Percentiles rank a stretch among this genome's conserved stretches.
Evolutionary conservation across 2,113 vertebrate species (phyloP).

Genomic region (Smithornis capensis): DNA sequence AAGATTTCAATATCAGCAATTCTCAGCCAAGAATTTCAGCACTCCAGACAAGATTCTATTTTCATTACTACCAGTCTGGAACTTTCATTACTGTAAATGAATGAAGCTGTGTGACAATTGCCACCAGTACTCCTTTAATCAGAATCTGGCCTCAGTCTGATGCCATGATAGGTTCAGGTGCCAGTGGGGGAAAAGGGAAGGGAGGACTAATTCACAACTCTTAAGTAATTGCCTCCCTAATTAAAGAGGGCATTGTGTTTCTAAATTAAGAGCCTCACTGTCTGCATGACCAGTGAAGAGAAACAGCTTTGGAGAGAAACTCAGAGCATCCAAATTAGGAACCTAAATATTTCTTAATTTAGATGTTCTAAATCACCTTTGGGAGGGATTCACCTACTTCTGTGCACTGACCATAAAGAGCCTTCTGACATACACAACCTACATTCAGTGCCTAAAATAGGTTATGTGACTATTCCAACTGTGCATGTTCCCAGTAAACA

Average conservation of each 20-base stretch:
- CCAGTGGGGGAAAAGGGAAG: neutral
- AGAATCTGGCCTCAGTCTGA: neutral
- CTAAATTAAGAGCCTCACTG: neutral
- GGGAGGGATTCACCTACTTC: neutral
- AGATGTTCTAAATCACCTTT: neutral
- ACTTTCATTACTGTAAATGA: neutral
- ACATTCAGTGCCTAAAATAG: neutral
- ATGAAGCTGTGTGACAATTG: neutral
- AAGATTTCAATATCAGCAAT: neutral
- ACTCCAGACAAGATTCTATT: neutral
- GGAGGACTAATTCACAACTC: neutral
- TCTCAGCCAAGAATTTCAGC: neutral
- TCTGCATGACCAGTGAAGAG: neutral
- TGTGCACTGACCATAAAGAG: neutral
- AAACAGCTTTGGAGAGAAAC: neutral
- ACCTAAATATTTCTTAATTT: slow-evolving; percentile 5
- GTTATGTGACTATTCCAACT: neutral
- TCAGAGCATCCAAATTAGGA: neutral
- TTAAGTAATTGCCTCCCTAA: neutral
- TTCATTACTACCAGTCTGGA: neutral
- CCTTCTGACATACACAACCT: neutral
- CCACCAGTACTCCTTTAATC: neutral
- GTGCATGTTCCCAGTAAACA: neutral
- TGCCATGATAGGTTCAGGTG: neutral
- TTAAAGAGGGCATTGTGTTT: neutral